phyloP scores from a whole-genome alignment of 2,888 invertebrate genomes.

The Myopa tessellatipennis region DNA sequence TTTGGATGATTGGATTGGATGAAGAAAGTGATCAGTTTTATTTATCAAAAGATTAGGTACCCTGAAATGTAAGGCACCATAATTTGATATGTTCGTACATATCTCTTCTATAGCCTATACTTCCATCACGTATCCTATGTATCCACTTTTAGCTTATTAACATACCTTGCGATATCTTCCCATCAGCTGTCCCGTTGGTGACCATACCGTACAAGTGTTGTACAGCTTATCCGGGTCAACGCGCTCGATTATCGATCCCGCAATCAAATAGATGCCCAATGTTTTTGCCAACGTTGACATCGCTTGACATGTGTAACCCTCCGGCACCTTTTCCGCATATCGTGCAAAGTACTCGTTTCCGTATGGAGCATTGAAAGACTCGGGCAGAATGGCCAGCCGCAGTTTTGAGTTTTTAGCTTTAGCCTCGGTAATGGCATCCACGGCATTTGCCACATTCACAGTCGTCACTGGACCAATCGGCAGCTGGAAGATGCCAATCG shows the following conservation, averaged over 20 bases:
- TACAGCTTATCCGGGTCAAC: constrained; percentile 74
- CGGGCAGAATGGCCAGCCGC: constrained; percentile 77
- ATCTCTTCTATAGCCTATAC: too few species aligned
- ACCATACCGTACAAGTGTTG: constrained; percentile 92
- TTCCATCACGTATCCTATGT: neutral
- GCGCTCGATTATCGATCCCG: constrained; percentile 90
- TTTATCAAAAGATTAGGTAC: too few species aligned
- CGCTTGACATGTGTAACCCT: constrained; percentile 79
- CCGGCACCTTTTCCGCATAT: constrained; percentile 88
- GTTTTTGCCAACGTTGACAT: constrained; percentile 82
- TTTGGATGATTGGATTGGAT: neutral
- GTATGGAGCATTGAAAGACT: constrained; percentile 96
- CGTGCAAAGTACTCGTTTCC: constrained; percentile 82
- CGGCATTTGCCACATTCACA: constrained; percentile 56
- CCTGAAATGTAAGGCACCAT: too few species aligned
- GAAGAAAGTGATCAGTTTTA: neutral
- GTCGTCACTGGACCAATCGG: constrained; percentile 53
- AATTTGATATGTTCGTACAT: too few species aligned
- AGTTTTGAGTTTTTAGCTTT: constrained; percentile 58
- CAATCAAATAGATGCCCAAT: constrained; percentile 83
- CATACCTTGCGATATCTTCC: constrained; percentile 85
- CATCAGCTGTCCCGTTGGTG: constrained; percentile 80
- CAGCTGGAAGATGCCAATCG: constrained; percentile 59
- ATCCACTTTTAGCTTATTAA: neutral
- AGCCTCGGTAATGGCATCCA: constrained; percentile 53